These are phyloP conservation scores for Rhinichthys klamathensis DNA, from an alignment of 2,113 vertebrate species.

Conservation along the genomic window DNA sequence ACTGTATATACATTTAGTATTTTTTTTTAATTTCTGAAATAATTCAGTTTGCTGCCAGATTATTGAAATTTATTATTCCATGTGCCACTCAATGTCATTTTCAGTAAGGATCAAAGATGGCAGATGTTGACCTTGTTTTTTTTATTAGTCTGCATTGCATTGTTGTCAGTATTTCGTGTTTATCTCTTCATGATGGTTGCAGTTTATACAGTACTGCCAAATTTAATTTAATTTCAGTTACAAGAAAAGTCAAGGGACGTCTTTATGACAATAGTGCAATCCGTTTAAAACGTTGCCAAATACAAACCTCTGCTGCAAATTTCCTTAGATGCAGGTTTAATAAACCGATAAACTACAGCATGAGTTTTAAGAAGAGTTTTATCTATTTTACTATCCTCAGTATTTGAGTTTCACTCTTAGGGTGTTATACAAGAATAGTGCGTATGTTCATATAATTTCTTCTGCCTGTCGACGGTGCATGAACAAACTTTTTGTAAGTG, in stretches of 20 bases:
- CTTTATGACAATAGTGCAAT: slow-evolving; percentile 41
- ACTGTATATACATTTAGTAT: slow-evolving; percentile 1
- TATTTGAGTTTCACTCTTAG: slow-evolving; percentile 33
- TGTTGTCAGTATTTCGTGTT: slow-evolving; percentile 44
- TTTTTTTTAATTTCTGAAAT: slow-evolving; percentile 45
- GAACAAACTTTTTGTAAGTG: slow-evolving; percentile 63
- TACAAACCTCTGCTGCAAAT: slow-evolving; percentile 24
- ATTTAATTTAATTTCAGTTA: slow-evolving; percentile 45
- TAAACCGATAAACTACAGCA: background rate
- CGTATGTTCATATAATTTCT: slow-evolving; percentile 49
- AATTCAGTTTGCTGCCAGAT: slow-evolving; percentile 47
- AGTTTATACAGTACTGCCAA: slow-evolving; percentile 63
- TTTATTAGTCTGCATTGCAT: slow-evolving; percentile 23
- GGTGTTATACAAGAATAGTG: background rate
- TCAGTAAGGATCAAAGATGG: slow-evolving; percentile 48
- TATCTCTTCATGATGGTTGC: slow-evolving; percentile 32
- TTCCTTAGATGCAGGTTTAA: background rate
- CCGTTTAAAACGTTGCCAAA: slow-evolving; percentile 64
- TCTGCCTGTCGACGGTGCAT: slow-evolving; percentile 61
- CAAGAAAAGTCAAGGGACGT: slow-evolving; percentile 34
- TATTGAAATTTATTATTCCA: slow-evolving; percentile 31
- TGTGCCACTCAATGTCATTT: slow-evolving; percentile 46
- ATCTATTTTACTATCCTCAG: slow-evolving; percentile 58
- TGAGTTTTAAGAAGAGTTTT: slow-evolving; percentile 51
- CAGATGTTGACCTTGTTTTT: slow-evolving; percentile 5